phyloP scores from a whole-genome alignment of 2,888 invertebrate species.

The Limnephilus rhombicus region DNA sequence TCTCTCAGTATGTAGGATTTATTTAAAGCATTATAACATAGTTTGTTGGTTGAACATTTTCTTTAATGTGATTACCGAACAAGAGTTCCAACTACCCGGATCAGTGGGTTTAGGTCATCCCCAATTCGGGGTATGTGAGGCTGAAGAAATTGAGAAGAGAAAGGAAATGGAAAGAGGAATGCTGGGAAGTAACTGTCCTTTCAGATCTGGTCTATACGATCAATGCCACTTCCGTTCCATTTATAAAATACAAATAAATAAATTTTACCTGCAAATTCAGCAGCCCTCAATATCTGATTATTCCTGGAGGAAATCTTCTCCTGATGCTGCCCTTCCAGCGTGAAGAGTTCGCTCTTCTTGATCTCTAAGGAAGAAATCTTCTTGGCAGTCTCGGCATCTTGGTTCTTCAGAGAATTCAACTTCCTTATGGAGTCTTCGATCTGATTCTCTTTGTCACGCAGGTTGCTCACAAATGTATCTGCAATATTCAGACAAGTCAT shows the following conservation, averaged over 20 bases:
- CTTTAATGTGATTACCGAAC: too few species aligned
- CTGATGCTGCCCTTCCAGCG: constrained; percentile 75
- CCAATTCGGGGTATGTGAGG: too few species aligned
- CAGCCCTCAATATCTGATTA: constrained; percentile 72
- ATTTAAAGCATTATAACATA: too few species aligned
- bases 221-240: too few species aligned
- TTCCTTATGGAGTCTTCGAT: constrained; percentile 73
- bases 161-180: too few species aligned
- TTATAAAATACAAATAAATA: not conserved
- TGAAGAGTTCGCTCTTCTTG: constrained; percentile 73
- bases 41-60: too few species aligned
- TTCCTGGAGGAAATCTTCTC: constrained; percentile 74
- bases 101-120: too few species aligned
- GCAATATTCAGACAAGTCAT: not conserved
- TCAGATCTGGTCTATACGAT: too few species aligned
- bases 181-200: too few species aligned
- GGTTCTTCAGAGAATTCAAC: constrained; percentile 72
- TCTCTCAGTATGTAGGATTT: too few species aligned
- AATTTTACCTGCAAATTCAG: constrained; percentile 72
- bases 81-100: too few species aligned
- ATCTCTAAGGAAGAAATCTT: constrained; percentile 74
- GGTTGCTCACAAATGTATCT: constrained; percentile 53
- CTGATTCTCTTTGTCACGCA: constrained; percentile 71
- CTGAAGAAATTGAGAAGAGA: too few species aligned
- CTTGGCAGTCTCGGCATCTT: constrained; percentile 74